phyloP scores from a whole-genome alignment of 2,888 invertebrate genomes.

The Phortica magna region DNA sequence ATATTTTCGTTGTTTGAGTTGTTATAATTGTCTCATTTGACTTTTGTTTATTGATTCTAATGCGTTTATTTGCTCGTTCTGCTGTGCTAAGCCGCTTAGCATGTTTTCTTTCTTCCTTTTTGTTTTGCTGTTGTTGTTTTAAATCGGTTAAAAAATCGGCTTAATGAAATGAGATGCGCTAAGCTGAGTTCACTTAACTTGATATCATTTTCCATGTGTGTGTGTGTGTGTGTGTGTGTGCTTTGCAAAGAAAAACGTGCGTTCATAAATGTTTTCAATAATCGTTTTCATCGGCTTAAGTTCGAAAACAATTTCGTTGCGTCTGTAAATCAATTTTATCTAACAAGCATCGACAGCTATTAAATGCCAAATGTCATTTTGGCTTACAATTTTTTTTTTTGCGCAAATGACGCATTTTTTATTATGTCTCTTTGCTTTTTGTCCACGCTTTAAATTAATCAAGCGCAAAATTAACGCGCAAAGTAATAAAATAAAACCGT shows the following conservation, averaged over 20 bases:
- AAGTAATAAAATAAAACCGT: neutral
- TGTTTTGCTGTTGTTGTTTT: neutral
- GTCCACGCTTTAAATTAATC: neutral
- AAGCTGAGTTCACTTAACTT: neutral
- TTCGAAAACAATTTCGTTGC: neutral
- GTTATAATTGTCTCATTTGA: neutral
- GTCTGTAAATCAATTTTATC: neutral
- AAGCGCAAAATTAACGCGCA: neutral
- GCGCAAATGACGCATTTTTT: neutral
- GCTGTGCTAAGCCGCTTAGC: slow-evolving; percentile 16
- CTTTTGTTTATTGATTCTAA: slow-evolving; percentile 28
- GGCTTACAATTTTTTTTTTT: neutral
- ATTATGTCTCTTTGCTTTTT: neutral
- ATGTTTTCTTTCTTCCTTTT: neutral
- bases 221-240: neutral
- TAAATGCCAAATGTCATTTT: neutral
- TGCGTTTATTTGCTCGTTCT: neutral
- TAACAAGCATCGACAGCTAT: neutral
- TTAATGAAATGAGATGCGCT: neutral
- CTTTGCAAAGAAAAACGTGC: neutral
- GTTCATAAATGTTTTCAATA: neutral
- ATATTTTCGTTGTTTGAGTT: slow-evolving; percentile 5
- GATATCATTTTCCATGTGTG: neutral
- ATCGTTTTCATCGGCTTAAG: neutral
- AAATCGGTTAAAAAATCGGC: neutral